Percentiles rank a stretch among this genome's conserved stretches.
These are phyloP conservation scores for Oithona nana DNA, from an alignment of 2,888 invertebrate species.

Conservation along the genomic window DNA sequence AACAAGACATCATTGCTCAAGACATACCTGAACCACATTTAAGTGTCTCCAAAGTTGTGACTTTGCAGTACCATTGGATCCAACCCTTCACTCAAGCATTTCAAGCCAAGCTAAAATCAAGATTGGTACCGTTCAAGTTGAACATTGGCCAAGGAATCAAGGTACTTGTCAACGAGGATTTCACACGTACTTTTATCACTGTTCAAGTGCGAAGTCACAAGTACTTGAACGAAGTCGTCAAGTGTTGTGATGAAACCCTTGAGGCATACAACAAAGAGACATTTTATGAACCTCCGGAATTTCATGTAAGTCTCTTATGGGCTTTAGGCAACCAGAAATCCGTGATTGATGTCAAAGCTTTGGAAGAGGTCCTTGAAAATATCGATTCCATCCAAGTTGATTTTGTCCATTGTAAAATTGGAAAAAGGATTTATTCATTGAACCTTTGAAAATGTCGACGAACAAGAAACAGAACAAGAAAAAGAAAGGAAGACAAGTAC, in stretches of 20 bases:
- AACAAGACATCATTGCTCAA: background rate
- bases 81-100: background rate
- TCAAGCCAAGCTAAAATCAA: background rate
- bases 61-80: conserved; percentile 1
- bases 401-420: background rate
- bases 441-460: background rate
- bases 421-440: background rate
- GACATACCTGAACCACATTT: background rate
- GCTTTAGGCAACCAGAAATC: background rate
- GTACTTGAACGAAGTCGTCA: background rate
- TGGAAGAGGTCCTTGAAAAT: background rate
- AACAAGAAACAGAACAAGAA: no score
- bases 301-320: background rate
- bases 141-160: background rate
- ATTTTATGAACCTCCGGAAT: background rate
- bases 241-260: background rate
- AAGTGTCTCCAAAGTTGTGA: background rate
- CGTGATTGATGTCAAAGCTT: background rate
- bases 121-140: background rate
- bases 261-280: background rate
- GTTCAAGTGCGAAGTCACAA: background rate
- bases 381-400: background rate
- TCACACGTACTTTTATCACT: background rate
- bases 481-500: background rate
- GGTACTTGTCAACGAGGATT: background rate